Base-by-base conservation (phyloP, 2,113 vertebrate genomes). In the Lathamus discolor region DNA sequence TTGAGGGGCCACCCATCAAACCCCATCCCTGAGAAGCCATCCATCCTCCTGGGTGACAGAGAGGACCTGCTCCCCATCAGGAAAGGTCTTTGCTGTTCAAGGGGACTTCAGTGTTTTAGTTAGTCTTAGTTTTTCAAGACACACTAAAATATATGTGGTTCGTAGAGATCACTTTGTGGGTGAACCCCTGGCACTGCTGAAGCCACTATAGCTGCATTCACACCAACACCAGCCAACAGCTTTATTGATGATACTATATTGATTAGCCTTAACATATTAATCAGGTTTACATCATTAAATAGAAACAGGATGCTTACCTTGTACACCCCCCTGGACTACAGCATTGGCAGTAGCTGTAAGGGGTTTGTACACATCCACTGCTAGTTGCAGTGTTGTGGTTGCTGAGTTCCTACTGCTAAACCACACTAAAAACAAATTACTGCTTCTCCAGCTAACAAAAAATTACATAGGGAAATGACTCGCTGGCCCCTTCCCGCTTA, bases 371-470 rank as follows among this genome's bases (percentile, higher is more conserved):
- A 14, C 11, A 62, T 2, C 25, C 37, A 24, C 23, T 68, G 20
- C 62, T 57, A 35, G n/a, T 4, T 80, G 55, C 29, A 80, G n/a
- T 23, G 43, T 7, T 74, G 57, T 16, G n/a, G 57, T 23, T 13
- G 41, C 64, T 46, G 48, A 41, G 48, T 63, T 92, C 62, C 73
- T 90, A 23, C 54, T 86, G 76, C 46, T 81, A 76, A 90, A 86
- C 39, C 9, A 52, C 59, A 15, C 73, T 44, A 17, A 77, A 85
- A 82, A 0, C 63, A 77, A 88, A 91, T 61, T 43, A 91, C 72
- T 75, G 84, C 83, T 79, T 74, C 54, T 87, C 72, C 75, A 88
- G 75, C 59, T 93, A 85, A 63, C 54, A 93, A 88, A 96, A 89
- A 85, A 80, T 29, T 69, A 86, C 90, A 70, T 3, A 66, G 52